Evolutionary conservation across 2,888 invertebrate species (phyloP), one percentile per base, ranked within the genome.

Genomic region (Eupeodes latifasciatus): DNA sequence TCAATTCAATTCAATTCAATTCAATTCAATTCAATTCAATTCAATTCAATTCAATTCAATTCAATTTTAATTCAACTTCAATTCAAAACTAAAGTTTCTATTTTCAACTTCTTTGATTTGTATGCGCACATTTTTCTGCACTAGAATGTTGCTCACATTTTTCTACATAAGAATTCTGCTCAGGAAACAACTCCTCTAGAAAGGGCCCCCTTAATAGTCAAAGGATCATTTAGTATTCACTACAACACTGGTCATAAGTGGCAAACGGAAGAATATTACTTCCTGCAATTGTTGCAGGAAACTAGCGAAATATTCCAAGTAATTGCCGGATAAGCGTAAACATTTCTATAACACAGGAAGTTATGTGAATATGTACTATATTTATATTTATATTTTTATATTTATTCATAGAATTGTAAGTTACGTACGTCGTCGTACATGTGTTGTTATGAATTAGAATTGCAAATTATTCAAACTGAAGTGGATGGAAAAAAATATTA

Each of bases 391-490:
- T 19, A 11, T 12, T 55, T 9, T 61, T 69, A 16, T 14, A n/a
- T 51, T 62, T 40, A 9, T 64, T 64, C 3, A 27, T 27, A n/a
- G 12, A 14, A 16, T 55, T 53, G 19, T n/a, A 49, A 0, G 27
- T 27, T 27, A 27, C 27, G 27, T 27, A 27, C 27, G 3, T 3
- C 27, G 27, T 3, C 27, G 27, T 40, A 40, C 9, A 40, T 51
- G 27, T 27, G 27, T 4, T 44, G 16, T 44, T 55, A 6, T n/a
- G 47, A 59, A 75, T 74, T 75, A 69, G 81, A 75, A 75, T 75
- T 81, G 75, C 44, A 81, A 74, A 59, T 81, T 81, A 51, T 59
- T 74, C 10, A 78, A 61, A 36, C 12, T 57, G 55, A 16, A 44
- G 44, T n/a, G 11, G 16, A 64, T 49, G 19, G 47, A 3, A 62